Conservation (phyloP, 2,797 vertebrate species). For the Melanogrammus aeglefinus region DNA sequence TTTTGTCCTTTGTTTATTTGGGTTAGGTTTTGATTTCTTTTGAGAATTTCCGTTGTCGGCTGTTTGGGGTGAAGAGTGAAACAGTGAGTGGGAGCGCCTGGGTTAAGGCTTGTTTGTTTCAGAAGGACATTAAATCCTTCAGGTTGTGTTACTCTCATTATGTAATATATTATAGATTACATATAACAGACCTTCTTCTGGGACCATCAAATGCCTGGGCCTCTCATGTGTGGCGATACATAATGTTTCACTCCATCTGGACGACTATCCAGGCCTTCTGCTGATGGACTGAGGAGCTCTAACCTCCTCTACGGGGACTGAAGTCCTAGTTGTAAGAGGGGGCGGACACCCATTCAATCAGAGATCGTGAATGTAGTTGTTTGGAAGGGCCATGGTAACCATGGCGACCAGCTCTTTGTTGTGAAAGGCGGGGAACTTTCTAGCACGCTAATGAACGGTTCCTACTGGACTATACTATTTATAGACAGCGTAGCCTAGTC, state of each 20-base stretch:
- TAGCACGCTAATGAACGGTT: conserved; percentile 25
- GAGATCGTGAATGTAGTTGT: conserved; percentile 11
- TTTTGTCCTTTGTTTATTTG: not conserved
- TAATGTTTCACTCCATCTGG: not conserved
- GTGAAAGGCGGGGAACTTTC: conserved; percentile 35
- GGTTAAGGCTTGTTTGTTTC: not conserved
- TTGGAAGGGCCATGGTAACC: conserved; percentile 8
- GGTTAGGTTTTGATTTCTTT: not conserved
- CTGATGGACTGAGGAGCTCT: not conserved
- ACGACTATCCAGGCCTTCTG: not conserved
- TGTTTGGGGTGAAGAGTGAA: not conserved
- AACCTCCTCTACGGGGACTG: not conserved
- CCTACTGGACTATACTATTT: conserved; percentile 48
- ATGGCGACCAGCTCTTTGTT: conserved; percentile 20
- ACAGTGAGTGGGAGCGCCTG: not conserved
- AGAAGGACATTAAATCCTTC: not conserved
- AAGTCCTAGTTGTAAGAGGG: not conserved
- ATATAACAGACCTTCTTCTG: not conserved
- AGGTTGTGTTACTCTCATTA: not conserved
- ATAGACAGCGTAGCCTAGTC: conserved; percentile 48
- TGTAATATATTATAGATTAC: not conserved
- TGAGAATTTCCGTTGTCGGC: not conserved
- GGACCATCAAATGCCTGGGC: not conserved
- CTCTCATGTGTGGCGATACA: not conserved
- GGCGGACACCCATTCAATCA: not conserved